Base-by-base conservation (phyloP, 1,140 invertebrate species). In the Aphelinus certus region DNA sequence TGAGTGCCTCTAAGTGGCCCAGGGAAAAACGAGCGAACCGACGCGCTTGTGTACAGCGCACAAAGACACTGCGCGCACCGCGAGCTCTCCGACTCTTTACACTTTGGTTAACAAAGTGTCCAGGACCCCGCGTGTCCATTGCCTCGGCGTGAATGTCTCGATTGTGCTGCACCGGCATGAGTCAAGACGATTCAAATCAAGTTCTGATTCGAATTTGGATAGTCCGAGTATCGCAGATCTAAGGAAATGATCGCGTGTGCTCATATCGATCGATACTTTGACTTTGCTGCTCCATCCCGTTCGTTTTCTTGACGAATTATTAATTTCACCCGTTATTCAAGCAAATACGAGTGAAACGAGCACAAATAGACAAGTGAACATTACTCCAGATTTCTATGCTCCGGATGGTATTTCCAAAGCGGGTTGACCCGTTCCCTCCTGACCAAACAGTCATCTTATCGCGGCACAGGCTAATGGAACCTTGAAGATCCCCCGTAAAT, bases 1-100 rank as follows among this genome's bases (percentile, higher is more conserved):
- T 81, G 81, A 82, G 80, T 80, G 80, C 65, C 76, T 78, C 72
- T 78, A 79, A 82, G 81, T 81, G 81, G 76, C 61, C 75, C 26
- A 26, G 26, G 26, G 26, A 26, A 26, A 26, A 26, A 26, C 26
- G 26, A 26, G 26, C 26, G 26, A 26, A 26, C 26, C 26, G 26
- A 26, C 26, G 26, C 26, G 26, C 26, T 26, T 26, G 26, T 26
- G 26, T 26, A 26, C 26, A 26, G 46, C 3, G 58, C 7, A 60
- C 58, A 43, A 60, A 43, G 26, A 60, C 42, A 60, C 58, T 43
- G 4, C 43, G 3, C 3, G 42, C 62, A 46, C 46, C 4, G 51
- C 4, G 51, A 53, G 62, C n/a, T 42, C 10, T 5, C 45, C 68
- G n/a, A 6, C 48, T 45, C 43, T 70, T 70, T 70, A 42, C 49